Conservation (phyloP, 2,113 vertebrate species). For the Vulpes vulpes region DNA sequence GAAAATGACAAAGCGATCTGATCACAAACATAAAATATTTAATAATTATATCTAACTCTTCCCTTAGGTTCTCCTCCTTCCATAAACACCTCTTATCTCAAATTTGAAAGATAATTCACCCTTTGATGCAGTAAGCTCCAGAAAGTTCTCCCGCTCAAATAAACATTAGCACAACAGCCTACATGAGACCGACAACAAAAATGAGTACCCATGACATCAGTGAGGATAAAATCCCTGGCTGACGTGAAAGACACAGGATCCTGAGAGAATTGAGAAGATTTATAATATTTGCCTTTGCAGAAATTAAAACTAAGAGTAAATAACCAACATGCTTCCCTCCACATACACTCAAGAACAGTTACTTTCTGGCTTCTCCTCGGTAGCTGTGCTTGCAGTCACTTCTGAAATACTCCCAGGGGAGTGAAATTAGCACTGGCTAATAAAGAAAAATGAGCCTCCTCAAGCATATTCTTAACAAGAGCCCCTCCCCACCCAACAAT, state of each 20-base stretch:
- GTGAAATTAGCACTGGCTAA: background rate
- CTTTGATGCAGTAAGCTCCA: background rate
- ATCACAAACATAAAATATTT: background rate
- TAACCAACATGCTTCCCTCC: background rate
- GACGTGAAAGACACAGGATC: background rate
- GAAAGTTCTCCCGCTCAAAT: background rate
- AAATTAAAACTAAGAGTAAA: background rate
- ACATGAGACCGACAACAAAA: background rate
- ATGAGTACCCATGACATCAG: background rate
- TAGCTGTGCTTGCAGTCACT: background rate
- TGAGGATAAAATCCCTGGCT: background rate
- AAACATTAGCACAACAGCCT: background rate
- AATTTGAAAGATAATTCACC: no score
- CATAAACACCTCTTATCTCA: background rate
- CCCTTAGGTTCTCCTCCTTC: background rate
- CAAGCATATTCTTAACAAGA: background rate
- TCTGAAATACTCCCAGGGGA: background rate
- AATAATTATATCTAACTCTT: background rate
- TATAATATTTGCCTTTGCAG: background rate
- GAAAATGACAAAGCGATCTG: background rate
- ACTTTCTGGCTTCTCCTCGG: background rate
- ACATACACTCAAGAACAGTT: background rate
- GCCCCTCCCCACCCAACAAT: accelerated
- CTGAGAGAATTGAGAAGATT: background rate
- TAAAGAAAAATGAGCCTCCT: background rate